phyloP scores from a whole-genome alignment of 37 sponge, comb jelly and placozoan genomes.

The Beroe forskalii region DNA sequence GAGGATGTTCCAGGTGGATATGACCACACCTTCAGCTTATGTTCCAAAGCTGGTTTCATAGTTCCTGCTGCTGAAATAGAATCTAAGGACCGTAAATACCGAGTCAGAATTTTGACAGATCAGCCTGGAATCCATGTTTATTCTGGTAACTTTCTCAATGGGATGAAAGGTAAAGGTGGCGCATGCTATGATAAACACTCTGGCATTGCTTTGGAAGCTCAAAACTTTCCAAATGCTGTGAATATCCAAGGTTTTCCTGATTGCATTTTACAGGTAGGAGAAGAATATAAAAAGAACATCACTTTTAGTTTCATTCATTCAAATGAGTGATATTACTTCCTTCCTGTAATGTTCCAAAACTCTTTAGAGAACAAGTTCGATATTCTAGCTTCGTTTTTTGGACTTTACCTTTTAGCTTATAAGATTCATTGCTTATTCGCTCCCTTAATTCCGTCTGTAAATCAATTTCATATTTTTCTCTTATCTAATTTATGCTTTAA shows the following conservation, averaged over 20 bases:
- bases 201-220: constrained; percentile 91
- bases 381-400: too few relatives aligned
- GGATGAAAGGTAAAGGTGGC: constrained; percentile 71
- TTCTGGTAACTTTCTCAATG: constrained; percentile 84
- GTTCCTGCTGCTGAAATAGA: constrained; percentile 63
- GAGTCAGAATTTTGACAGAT: constrained; percentile 73
- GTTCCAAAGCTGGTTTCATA: constrained; percentile 10
- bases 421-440: too few relatives aligned
- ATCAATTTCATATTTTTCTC: too few relatives aligned
- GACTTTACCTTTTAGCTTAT: too few relatives aligned
- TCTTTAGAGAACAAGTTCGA: too few relatives aligned
- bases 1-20: constrained; percentile 72
- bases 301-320: constrained; percentile 30
- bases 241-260: constrained; percentile 66
- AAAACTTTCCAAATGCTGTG: constrained; percentile 86
- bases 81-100: neutral
- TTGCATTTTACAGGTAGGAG: neutral
- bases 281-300: constrained; percentile 55
- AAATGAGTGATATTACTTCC: too few relatives aligned
- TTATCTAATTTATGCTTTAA: too few relatives aligned
- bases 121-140: constrained; percentile 92
- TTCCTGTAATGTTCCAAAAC: too few relatives aligned
- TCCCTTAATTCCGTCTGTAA: too few relatives aligned
- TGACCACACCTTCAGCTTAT: constrained; percentile 71
- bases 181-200: constrained; percentile 69